Base-by-base conservation (phyloP, 1,140 invertebrate genomes). In the Anastrepha obliqua region DNA sequence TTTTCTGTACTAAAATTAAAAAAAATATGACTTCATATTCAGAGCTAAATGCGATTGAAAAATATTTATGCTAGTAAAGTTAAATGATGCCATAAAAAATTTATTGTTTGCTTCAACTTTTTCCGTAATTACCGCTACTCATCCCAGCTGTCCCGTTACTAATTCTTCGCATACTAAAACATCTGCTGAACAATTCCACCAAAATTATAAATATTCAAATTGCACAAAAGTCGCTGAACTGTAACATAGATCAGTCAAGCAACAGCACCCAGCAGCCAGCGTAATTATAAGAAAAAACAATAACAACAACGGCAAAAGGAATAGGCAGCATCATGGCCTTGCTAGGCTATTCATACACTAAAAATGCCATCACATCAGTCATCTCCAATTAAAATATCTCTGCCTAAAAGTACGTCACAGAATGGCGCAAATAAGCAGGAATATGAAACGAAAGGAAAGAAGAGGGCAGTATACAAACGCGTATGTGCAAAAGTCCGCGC, bases 381-480 rank as follows among this genome's bases (percentile, higher is more conserved):
- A 87, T 81, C 74, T 85, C 42, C 74, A 87, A 87, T 87, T 87
- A 87, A 7, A 87, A 85, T 86, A 60, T 86, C 85, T 17, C 74
- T 81, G 47, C 47, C 74, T 55, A 55, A 74, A 51, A 58, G 5
- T 81, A 55, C 20, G 74, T 17, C 17, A 58, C 51, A 47, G 74
- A 55, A 81, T 58, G 44, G 44, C 74, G n/a, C 47, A 81, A 81
- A 0, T 47, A 64, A 2, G 44, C 13, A 20, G 20, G 9, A 11
- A 20, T 20, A 3, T 11, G 20, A 2, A 55, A n/a, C 3, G 9
- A 0, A 81, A 3, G n/a, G 47, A 51, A n/a, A 62, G 8, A 62
- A 9, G n/a, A 62, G 60, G 15, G 29, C 15, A 3, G n/a, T 15
- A n/a, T 17, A 13, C 13, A 17, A 62, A 62, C 9, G 60, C 8